Evolutionary conservation across 2,797 vertebrate genomes (phyloP).

Genomic region (Macropus fuliginosus): DNA sequence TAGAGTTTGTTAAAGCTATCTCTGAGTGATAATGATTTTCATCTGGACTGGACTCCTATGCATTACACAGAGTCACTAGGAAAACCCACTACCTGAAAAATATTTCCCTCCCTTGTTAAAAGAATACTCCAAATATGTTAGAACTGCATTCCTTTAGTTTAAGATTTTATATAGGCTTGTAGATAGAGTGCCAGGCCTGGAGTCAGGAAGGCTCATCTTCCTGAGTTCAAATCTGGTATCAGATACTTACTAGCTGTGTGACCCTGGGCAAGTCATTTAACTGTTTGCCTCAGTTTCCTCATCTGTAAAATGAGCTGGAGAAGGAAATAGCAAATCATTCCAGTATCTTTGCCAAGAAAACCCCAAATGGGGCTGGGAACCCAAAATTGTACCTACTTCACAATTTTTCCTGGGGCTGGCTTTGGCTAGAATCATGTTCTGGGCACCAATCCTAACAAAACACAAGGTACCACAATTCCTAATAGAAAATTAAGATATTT

Average conservation of each 20-base stretch:
- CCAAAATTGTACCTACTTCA: not conserved
- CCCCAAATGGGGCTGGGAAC: not conserved
- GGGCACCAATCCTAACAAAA: not conserved
- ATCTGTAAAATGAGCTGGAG: not conserved
- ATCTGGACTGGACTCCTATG: not conserved
- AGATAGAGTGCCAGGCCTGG: not conserved
- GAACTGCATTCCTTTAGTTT: not conserved
- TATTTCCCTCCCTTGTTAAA: not conserved
- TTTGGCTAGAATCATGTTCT: slow-evolving; percentile 17
- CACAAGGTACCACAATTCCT: not conserved
- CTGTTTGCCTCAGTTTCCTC: not conserved
- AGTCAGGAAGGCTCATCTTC: not conserved
- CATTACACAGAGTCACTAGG: not conserved
- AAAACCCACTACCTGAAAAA: not conserved
- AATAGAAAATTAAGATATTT: slow-evolving; percentile 39
- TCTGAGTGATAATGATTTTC: not conserved
- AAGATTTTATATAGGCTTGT: not conserved
- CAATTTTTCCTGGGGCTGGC: not conserved
- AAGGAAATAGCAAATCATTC: not conserved
- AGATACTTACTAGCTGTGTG: not conserved
- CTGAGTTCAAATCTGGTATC: not conserved
- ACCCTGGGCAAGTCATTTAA: not conserved
- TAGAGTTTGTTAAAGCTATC: not conserved
- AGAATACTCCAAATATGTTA: not conserved
- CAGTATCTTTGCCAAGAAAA: not conserved